These are phyloP conservation scores for Drosophila subpulchrella DNA, from an alignment of 1,140 invertebrate genomes.

Conservation along the genomic window DNA sequence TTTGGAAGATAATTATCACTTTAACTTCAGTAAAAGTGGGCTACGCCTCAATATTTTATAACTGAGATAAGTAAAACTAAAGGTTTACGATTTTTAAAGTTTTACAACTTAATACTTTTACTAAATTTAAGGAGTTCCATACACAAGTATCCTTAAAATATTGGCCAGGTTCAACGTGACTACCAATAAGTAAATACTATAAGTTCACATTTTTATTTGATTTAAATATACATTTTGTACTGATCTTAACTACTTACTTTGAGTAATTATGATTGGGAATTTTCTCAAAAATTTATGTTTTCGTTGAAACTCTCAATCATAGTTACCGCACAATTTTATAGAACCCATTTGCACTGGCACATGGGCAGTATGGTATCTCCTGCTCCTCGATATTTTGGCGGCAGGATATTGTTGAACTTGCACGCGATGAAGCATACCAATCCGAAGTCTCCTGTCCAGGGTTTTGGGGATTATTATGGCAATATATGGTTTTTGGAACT, in stretches of 20 bases:
- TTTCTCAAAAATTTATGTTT: slow-evolving; percentile 7
- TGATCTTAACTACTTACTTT: not conserved
- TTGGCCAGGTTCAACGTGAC: too few species aligned
- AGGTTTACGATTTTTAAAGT: too few species aligned
- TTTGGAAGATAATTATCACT: too few species aligned
- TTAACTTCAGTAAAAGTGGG: too few species aligned
- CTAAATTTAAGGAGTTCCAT: too few species aligned
- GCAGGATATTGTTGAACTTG: too few species aligned
- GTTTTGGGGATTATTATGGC: not conserved
- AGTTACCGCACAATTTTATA: slow-evolving; percentile 33
- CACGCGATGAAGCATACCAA: not conserved
- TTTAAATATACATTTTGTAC: slow-evolving; percentile 1
- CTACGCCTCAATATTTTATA: too few species aligned
- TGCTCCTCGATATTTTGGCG: not conserved
- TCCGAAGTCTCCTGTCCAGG: not conserved
- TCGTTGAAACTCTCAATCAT: slow-evolving; percentile 29
- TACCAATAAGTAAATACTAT: not conserved
- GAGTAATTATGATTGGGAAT: slow-evolving; percentile 30
- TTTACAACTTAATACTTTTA: too few species aligned
- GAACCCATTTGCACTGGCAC: slow-evolving; percentile 15
- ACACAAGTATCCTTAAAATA: too few species aligned
- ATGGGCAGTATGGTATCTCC: not conserved
- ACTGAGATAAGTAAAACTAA: too few species aligned
- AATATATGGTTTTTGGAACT: not conserved
- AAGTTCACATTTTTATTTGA: not conserved